Percentiles rank a stretch among this genome's conserved stretches.
phyloP scores from a whole-genome alignment of 1,140 invertebrate genomes.

The Camponotus vicinus region DNA sequence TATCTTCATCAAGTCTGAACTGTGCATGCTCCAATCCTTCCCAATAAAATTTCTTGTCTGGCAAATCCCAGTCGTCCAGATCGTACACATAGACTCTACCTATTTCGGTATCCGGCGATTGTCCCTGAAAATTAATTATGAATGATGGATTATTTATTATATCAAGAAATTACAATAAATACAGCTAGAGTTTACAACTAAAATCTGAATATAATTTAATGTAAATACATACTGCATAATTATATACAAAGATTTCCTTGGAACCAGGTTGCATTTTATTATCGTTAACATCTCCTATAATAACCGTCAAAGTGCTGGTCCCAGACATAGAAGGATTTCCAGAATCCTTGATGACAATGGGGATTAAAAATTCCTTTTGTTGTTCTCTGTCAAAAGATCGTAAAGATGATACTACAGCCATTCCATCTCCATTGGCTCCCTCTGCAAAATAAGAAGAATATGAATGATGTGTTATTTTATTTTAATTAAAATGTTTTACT shows the following conservation, averaged over 20 bases:
- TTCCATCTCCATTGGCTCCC: conserved; percentile 97
- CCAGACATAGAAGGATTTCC: conserved; percentile 96
- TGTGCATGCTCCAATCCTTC: conserved; percentile 93
- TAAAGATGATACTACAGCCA: conserved; percentile 96
- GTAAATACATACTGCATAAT: conserved; percentile 90
- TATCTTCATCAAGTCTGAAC: conserved; percentile 95
- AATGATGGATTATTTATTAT: not conserved
- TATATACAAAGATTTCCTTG: conserved; percentile 98
- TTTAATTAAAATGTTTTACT: not conserved
- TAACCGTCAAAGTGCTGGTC: conserved; percentile 97
- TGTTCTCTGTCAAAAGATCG: conserved; percentile 97
- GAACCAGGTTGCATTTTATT: conserved; percentile 98
- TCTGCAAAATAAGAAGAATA: conserved; percentile 86
- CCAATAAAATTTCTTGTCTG: conserved; percentile 99
- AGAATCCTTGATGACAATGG: conserved; percentile 97
- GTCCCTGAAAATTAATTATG: conserved; percentile 88
- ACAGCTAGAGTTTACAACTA: not conserved
- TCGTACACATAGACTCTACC: conserved; percentile 98
- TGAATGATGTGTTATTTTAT: not conserved
- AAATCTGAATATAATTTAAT: conserved; percentile 4
- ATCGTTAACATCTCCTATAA: conserved; percentile 98
- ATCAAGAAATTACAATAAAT: not conserved
- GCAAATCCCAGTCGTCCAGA: conserved; percentile 98
- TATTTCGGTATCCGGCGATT: conserved; percentile 96
- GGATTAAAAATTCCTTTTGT: conserved; percentile 97